These are phyloP conservation scores for Aplysina aerophoba DNA, from an alignment of 37 sponge, comb jelly and placozoan genomes.

Conservation along the genomic window DNA sequence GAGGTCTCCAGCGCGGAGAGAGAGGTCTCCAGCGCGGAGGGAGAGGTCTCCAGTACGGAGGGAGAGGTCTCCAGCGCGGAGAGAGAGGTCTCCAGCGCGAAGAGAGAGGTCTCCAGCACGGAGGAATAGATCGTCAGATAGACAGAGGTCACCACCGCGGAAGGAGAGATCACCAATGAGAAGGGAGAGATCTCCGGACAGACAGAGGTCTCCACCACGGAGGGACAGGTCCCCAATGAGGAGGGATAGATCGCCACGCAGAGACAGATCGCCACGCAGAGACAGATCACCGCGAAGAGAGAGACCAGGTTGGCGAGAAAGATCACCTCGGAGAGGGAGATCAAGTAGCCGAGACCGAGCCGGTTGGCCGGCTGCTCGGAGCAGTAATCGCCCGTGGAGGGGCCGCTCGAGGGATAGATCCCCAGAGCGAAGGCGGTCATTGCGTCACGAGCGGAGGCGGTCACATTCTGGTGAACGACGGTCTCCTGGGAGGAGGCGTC, in stretches of 20 bases:
- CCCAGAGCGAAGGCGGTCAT: background rate
- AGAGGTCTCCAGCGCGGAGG: constrained; percentile 1
- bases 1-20: background rate
- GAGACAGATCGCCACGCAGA: constrained; percentile 29
- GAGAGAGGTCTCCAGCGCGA: background rate
- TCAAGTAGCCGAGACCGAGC: background rate
- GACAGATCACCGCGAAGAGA: constrained; percentile 28
- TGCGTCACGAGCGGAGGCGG: background rate
- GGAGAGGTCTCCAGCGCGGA: background rate
- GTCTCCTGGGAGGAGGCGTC: background rate
- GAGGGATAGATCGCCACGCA: constrained; percentile 30
- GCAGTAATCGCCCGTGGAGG: background rate
- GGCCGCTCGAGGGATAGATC: background rate
- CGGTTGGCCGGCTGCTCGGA: background rate
- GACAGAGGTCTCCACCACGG: constrained; percentile 9
- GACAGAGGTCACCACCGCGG: constrained; percentile 18
- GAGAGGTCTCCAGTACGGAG: constrained; percentile 20
- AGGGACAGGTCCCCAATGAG: constrained; percentile 25
- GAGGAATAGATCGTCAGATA: background rate
- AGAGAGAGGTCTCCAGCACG: constrained; percentile 1
- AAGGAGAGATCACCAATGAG: constrained; percentile 14
- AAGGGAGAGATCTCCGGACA: constrained; percentile 15
- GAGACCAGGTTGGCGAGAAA: constrained; percentile 17
- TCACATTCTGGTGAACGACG: background rate
- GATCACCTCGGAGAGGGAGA: constrained; percentile 23